Conservation (phyloP, 2,888 invertebrate genomes). For the Tenthredo livida region DNA sequence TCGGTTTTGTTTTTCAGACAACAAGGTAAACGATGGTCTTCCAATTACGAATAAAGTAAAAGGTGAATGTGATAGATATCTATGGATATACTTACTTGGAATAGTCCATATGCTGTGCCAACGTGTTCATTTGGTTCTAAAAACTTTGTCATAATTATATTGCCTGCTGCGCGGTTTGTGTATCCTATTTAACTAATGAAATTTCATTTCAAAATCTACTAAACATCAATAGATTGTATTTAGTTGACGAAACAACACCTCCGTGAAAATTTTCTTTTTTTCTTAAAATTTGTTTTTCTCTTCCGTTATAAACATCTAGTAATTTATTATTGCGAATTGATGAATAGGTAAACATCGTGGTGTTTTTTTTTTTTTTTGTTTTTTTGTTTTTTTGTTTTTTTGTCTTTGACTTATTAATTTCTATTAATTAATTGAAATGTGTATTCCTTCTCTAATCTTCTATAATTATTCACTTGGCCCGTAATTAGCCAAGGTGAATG, state of each 20-base stretch:
- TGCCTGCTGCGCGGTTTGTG: neutral
- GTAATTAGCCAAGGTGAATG: conserved; percentile 17
- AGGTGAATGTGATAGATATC: neutral
- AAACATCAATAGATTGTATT: conserved; percentile 1
- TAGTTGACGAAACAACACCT: conserved; percentile 9
- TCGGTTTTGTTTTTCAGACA: neutral
- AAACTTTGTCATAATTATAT: conserved; percentile 43
- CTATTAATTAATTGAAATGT: conserved; percentile 25
- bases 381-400: too few species aligned
- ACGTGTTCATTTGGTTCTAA: conserved; percentile 73
- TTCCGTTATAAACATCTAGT: neutral
- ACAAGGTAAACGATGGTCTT: neutral
- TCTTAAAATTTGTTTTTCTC: neutral
- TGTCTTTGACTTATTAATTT: too few species aligned
- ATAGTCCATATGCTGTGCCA: conserved; percentile 75
- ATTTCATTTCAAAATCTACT: neutral
- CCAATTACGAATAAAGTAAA: neutral
- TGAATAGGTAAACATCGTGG: conserved; percentile 16
- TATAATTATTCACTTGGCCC: conserved; percentile 17
- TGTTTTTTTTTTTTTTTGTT: neutral
- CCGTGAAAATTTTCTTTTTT: too few species aligned
- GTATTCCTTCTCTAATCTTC: neutral
- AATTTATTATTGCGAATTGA: conserved; percentile 40
- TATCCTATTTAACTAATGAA: neutral
- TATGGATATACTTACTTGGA: conserved; percentile 72